Evolutionary conservation across 2,113 vertebrate species (phyloP).

Genomic region (Prunella himalayana): DNA sequence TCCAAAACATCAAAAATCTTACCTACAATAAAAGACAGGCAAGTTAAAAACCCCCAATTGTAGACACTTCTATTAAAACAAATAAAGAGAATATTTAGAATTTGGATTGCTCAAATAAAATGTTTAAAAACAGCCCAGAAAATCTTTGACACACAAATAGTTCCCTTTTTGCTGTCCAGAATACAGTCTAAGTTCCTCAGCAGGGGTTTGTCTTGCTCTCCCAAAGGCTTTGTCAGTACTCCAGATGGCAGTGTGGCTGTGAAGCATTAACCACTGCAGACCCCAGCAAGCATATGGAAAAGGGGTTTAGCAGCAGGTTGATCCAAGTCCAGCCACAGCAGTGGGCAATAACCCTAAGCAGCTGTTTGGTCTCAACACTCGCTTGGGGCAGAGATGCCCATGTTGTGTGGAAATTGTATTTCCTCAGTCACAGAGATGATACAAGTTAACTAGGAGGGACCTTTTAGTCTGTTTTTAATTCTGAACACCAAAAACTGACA

Average conservation of each 20-base stretch:
- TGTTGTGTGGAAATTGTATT: neutral
- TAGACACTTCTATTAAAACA: neutral
- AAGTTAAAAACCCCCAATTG: neutral
- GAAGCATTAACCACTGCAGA: neutral
- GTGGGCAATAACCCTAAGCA: neutral
- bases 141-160: neutral
- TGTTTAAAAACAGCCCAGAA: neutral
- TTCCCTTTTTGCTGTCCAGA: neutral
- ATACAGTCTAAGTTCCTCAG: neutral
- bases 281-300: neutral
- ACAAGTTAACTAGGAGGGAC: neutral
- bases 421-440: neutral
- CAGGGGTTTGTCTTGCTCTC: neutral
- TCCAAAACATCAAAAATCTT: neutral
- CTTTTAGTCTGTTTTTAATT: neutral
- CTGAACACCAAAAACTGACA: neutral
- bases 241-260: neutral
- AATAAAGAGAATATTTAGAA: neutral
- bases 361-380: neutral
- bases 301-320: neutral
- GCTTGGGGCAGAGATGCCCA: fast-evolving
- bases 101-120: neutral
- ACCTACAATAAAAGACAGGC: neutral
- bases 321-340: fast-evolving
- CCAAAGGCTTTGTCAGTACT: neutral